Percentiles rank a stretch among this genome's conserved stretches.
phyloP scores from a whole-genome alignment of 1,140 invertebrate species.

The Gryon sp. region DNA sequence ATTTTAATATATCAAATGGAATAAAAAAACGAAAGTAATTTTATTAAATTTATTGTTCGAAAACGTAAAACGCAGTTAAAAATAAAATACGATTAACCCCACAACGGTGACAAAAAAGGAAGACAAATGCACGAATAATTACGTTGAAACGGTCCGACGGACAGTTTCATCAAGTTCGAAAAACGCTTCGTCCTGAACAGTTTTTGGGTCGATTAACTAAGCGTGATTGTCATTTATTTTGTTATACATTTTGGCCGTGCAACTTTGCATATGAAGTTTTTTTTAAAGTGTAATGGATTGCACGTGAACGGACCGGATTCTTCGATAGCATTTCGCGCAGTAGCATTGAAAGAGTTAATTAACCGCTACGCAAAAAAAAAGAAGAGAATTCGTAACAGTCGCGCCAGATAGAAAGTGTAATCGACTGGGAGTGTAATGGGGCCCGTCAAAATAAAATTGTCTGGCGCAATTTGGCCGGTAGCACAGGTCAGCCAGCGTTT shows the following conservation, averaged over 20 bases:
- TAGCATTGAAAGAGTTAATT: constrained; percentile 47
- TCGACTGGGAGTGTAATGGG: constrained; percentile 52
- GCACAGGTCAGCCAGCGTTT: constrained; percentile 43
- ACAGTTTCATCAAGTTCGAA: constrained; percentile 14
- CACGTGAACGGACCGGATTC: constrained; percentile 22
- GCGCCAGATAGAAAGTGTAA: constrained; percentile 31
- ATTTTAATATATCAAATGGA: too few relatives aligned
- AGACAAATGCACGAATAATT: constrained; percentile 21
- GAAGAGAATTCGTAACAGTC: constrained; percentile 23
- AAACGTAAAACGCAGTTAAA: too few relatives aligned
- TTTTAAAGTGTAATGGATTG: constrained; percentile 22
- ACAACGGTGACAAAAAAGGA: not conserved
- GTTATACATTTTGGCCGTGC: constrained; percentile 2
- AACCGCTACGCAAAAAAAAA: constrained; percentile 26
- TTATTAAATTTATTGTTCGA: too few relatives aligned
- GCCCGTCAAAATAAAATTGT: constrained; percentile 59
- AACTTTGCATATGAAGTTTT: constrained; percentile 29
- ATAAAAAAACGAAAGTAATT: too few relatives aligned
- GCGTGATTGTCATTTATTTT: constrained; percentile 15
- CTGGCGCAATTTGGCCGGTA: constrained; percentile 43
- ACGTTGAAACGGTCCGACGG: not conserved
- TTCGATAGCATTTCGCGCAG: constrained; percentile 20
- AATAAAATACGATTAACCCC: constrained; percentile 7
- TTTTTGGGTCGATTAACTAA: constrained; percentile 31
- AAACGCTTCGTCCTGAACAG: not conserved